These are phyloP conservation scores for Cephus runcator DNA, from an alignment of 2,888 invertebrate genomes.

Conservation along the genomic window DNA sequence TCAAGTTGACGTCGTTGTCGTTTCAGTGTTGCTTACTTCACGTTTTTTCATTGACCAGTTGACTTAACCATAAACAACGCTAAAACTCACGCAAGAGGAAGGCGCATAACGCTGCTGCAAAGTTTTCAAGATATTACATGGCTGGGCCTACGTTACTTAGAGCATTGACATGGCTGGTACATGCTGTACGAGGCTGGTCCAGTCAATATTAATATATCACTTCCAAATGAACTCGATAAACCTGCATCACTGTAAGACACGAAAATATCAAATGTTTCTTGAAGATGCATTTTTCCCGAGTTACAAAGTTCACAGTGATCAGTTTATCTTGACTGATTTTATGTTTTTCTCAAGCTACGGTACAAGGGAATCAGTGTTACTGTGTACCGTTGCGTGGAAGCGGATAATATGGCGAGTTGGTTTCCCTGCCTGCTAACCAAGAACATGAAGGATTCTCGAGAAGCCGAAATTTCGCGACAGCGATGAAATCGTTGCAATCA, in stretches of 20 bases:
- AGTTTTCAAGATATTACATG: not conserved
- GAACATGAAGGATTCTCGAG: not conserved
- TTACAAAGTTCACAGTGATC: not conserved
- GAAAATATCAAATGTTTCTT: not conserved
- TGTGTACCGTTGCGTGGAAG: not conserved
- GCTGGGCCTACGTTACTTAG: not conserved
- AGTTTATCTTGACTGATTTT: not conserved
- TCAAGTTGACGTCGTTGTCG: constrained; percentile 7
- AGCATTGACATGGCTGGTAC: not conserved
- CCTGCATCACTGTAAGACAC: not conserved
- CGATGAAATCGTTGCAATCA: not conserved
- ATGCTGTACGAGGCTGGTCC: not conserved
- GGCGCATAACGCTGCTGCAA: not conserved
- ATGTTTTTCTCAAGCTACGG: not conserved
- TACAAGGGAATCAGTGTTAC: not conserved
- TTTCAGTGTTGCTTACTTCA: constrained; percentile 31
- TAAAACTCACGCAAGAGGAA: not conserved
- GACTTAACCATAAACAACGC: not conserved
- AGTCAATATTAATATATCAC: not conserved
- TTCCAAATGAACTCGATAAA: too few species aligned
- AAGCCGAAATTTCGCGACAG: not conserved
- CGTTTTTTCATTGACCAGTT: constrained; percentile 14
- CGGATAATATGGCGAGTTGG: not conserved
- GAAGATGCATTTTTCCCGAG: not conserved
- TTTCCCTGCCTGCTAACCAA: not conserved